These are phyloP conservation scores for Acridotheres tristis DNA, from an alignment of 2,797 vertebrate species.

Conservation along the genomic window DNA sequence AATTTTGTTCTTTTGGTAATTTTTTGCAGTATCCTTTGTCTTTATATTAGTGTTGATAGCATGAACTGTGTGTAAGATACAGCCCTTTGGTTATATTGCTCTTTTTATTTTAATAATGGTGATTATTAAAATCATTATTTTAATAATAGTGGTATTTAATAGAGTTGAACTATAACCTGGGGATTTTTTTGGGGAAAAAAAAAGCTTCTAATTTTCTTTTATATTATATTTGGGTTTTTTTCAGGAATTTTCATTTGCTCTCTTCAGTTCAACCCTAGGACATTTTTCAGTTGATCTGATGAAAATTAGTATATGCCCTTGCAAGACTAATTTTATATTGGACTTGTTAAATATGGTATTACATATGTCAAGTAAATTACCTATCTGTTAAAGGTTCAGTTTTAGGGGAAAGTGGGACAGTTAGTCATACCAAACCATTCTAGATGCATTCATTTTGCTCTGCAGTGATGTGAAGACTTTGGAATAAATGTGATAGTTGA, in stretches of 20 bases:
- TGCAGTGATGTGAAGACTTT: background rate
- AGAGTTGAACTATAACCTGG: background rate
- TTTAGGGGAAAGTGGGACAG: background rate
- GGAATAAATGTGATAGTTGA: background rate
- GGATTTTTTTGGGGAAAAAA: fast-evolving
- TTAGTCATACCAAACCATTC: background rate
- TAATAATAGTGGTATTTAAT: background rate
- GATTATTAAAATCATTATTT: too few species aligned
- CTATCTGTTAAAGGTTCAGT: slow-evolving; percentile 10
- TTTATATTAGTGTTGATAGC: background rate
- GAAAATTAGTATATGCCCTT: slow-evolving; percentile 18
- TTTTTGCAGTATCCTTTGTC: background rate
- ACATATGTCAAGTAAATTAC: slow-evolving; percentile 16
- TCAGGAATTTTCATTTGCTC: background rate
- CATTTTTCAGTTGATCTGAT: slow-evolving; percentile 29
- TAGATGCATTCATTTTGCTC: background rate
- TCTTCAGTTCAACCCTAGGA: background rate
- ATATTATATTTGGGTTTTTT: background rate
- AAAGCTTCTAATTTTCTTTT: background rate
- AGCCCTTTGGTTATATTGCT: background rate
- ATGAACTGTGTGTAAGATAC: background rate
- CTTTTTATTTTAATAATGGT: background rate
- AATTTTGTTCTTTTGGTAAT: background rate
- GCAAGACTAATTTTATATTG: slow-evolving; percentile 29
- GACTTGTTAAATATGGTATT: slow-evolving; percentile 48